Evolutionary conservation across 1,140 invertebrate genomes (phyloP).

Genomic region (Rhagoletis zephyria): DNA sequence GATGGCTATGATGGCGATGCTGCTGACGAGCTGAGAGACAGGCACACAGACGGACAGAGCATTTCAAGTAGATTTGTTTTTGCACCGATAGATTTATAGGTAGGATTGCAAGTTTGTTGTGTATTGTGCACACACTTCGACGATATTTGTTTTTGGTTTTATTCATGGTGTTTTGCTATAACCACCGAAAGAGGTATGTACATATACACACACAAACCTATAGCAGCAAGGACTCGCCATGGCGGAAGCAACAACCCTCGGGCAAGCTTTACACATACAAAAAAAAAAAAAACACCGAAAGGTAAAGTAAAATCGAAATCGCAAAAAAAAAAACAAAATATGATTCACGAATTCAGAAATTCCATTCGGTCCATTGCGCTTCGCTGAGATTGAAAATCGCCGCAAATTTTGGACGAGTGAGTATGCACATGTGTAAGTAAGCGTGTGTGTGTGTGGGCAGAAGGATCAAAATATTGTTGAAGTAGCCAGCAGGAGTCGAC

Average conservation of each 20-base stretch:
- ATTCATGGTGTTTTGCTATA: slow-evolving; percentile 39
- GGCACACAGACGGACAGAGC: background rate
- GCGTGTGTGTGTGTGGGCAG: background rate
- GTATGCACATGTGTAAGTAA: background rate
- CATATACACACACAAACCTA: slow-evolving; percentile 1
- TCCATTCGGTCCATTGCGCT: slow-evolving; percentile 46
- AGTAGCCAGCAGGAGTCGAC: background rate
- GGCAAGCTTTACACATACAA: no score
- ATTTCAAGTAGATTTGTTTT: background rate
- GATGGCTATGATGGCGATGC: background rate
- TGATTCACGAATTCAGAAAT: slow-evolving; percentile 45
- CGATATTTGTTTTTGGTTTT: slow-evolving; percentile 36
- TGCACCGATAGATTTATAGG: background rate
- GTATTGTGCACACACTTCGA: background rate
- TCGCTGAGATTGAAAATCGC: slow-evolving; percentile 47
- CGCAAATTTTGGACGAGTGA: background rate
- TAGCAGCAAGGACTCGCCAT: background rate
- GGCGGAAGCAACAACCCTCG: slow-evolving; percentile 40
- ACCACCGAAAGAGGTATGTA: background rate
- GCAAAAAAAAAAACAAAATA: background rate
- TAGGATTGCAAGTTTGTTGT: background rate
- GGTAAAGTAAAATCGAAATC: background rate
- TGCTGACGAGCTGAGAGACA: background rate
- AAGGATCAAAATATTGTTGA: background rate
- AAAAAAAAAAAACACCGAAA: background rate